Base-by-base conservation (phyloP, 2,113 vertebrate genomes). In the Eclectus roratus region DNA sequence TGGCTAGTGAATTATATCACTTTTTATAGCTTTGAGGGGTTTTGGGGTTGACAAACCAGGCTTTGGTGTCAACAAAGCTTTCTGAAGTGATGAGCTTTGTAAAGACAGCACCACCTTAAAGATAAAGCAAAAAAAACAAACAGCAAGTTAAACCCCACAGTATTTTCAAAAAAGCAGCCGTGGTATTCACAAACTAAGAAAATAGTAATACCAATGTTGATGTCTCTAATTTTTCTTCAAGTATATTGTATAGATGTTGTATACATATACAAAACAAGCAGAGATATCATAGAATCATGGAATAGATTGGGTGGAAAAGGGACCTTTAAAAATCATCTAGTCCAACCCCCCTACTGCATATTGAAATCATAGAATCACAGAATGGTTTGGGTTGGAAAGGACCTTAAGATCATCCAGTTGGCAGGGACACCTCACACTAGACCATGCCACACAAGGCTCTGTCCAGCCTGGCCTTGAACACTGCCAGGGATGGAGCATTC, bases 281-380 rank as follows among this genome's bases (percentile, higher is more conserved):
- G 23, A 41, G 61, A 33, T 56, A n/a, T 28, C 10, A 60, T 17
- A 73, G 41, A 88, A 79, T 47, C 10, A 16, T 39, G 7, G 9
- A 66, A 44, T 28, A 1, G 7, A 52, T 47, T 65, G n/a, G 10
- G 4, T 46, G 55, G 68, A 76, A 93, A 61, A 8, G 17, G 17
- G 31, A 84, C 13, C 13, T 65, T 53, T 29, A 58, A 81, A 84
- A 5, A 61, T 50, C 10, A 12, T 23, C 23, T 39, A 63, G 35
- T 83, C 29, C 19, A 68, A 29, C 0, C 6, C 29, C 14, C 3
- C 24, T 41, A 3, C 20, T 23, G 0, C 2, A 0, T 39, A 31
- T 7, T 5, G 2, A 76, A 68, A 60, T 33, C 55, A 58, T 29
- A 53, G 55, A 58, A 56, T n/a, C 13, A 56, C 11, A n/a, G 55